Evolutionary conservation across 2,113 vertebrate genomes (phyloP), one percentile per base, ranked within the genome.

Genomic region (Amphiprion percula): DNA sequence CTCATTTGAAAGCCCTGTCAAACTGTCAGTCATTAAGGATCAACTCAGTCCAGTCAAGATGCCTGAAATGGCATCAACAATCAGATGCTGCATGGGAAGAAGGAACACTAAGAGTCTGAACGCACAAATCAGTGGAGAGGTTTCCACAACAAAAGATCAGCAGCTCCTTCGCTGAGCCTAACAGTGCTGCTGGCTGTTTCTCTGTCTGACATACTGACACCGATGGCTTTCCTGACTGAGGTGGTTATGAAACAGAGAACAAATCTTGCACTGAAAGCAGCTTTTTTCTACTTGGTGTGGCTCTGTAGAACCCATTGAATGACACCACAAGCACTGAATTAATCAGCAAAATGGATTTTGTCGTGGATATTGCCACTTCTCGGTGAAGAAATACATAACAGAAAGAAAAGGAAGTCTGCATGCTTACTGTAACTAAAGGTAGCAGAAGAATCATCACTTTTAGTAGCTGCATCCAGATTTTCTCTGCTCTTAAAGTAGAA

Each of bases 171-270:
- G 1, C 60, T 60, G 44, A 10, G 30, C 1, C 10, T 39, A 39
- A 26, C 21, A 4, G 64, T n/a, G 9, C 10, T 21, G 16, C 10
- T n/a, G 50, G 24, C 4, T 39, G 55, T 21, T 63, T 16, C 9
- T 53, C 9, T 53, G 23, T 46, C 37, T 58, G 28, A 50, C 44
- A 39, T 14, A 44, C 63, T 28, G 63, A 60, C 74, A 76, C 41
- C 12, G 49, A 24, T 3, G 15, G 65, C 28, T 0, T n/a, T 0
- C n/a, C 10, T 30, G 15, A 28, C 41, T 10, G 8, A 49, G 19
- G 1, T 4, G 11, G 41, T 49, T 47, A 55, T 70, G 41, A 59
- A 58, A 47, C 30, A n/a, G 52, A 56, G 24, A 19, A 33, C 21
- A 55, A 64, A 47, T 28, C 9, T 6, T 33, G 11, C 8, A 21